Evolutionary conservation across 1,140 invertebrate species (phyloP), one percentile per base, ranked within the genome.

Genomic region (Amphibalanus amphitrite): DNA sequence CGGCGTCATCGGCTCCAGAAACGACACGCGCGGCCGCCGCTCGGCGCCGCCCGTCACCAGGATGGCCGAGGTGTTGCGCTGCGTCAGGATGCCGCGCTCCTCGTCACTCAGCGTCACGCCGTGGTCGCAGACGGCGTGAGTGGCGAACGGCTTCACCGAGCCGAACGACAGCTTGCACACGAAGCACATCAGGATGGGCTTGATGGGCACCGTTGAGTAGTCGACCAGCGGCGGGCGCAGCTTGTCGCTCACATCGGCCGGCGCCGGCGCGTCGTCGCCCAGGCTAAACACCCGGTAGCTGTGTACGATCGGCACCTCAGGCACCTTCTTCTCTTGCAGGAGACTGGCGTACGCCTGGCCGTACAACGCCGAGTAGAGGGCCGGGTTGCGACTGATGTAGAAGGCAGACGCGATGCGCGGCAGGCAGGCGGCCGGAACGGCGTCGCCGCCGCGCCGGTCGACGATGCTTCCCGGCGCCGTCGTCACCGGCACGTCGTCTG

Each of bases 1-100:
- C 69, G 71, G 81, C 75, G 83, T 84, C 71, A 94, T 85, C 1
- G 94, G 94, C 82, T 97, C 92, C 75, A 97, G 85, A 80, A 97
- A 95, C 76, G 94, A 97, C 77, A 98, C 90, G 76, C 95, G 84
- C 17, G 94, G 90, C 79, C 92, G 89, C 75, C 83, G 83, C 79
- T 94, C 91, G 81, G 92, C 91, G 38, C 92, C 92, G 72, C 95
- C 91, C 78, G 87, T 88, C 82, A 97, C 94, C 75, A 97, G 91
- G 75, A 98, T 96, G 71, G 94, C 94, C 70, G 93, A 96, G 69
- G 91, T 89, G 77, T 92, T 93, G 78, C 93, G 89, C 77, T 89
- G 88, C 47, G 29, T 59, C 47, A 59, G 20, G 47, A 59, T 20
- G 1, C 47, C 13, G 47, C 10, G 13, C 47, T 59, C 47, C 10